Percentiles rank a stretch among this genome's conserved stretches.
Conservation (phyloP, 2,888 invertebrate genomes). For the Auanema freiburgensis region DNA sequence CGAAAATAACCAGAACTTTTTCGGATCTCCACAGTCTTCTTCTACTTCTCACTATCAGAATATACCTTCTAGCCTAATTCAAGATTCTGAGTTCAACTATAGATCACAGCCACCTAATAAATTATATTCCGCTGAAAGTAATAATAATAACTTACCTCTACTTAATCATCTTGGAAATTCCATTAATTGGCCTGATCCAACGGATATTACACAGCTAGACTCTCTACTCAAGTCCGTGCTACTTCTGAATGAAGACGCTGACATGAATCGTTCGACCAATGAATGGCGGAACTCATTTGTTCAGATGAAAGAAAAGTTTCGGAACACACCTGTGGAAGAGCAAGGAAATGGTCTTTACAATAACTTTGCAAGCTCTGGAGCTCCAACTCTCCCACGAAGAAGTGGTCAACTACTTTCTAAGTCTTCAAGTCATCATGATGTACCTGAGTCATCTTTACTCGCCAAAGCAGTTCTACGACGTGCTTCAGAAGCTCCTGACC, state of each 20-base stretch:
- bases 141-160: constrained; percentile 14
- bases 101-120: too few species aligned
- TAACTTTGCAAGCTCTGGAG: constrained; percentile 29
- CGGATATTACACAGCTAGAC: constrained; percentile 11
- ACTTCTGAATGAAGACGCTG: constrained; percentile 31
- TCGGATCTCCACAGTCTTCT: too few species aligned
- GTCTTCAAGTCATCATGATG: constrained; percentile 42
- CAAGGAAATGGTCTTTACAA: constrained; percentile 15
- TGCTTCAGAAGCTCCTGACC: constrained; percentile 37
- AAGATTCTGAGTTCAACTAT: too few species aligned
- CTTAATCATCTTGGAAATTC: constrained; percentile 5
- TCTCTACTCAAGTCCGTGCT: constrained; percentile 11
- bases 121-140: not conserved
- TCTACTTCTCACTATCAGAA: too few species aligned
- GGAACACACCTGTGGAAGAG: constrained; percentile 7
- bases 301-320: constrained; percentile 43
- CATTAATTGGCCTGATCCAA: constrained; percentile 12
- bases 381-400: constrained; percentile 30
- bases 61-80: too few species aligned
- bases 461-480: constrained; percentile 31
- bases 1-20: too few species aligned
- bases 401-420: constrained; percentile 31
- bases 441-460: constrained; percentile 28
- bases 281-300: constrained; percentile 54
- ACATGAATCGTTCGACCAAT: constrained; percentile 51